Evolutionary conservation across 2,888 invertebrate genomes (phyloP).

Genomic region (Macrophya alboannulata): DNA sequence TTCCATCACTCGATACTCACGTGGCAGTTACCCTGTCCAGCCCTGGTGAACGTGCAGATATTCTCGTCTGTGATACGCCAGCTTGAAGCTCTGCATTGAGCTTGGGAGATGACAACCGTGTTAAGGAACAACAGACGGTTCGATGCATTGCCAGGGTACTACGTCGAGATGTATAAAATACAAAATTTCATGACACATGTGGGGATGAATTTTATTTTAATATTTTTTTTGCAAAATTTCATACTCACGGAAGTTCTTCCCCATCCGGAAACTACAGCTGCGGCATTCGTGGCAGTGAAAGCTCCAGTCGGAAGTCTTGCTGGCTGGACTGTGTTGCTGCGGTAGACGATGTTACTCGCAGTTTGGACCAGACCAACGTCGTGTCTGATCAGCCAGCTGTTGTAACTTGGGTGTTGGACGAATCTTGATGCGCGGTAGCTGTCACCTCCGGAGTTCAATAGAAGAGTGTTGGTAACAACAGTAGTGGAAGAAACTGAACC

Average conservation of each 20-base stretch:
- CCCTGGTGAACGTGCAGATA: slow-evolving; percentile 82
- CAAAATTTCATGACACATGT: background rate
- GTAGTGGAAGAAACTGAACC: slow-evolving; percentile 74
- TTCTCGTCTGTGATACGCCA: slow-evolving; percentile 82
- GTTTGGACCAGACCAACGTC: slow-evolving; percentile 64
- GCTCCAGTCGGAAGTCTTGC: slow-evolving; percentile 77
- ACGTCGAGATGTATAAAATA: slow-evolving; percentile 24
- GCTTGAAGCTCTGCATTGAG: slow-evolving; percentile 78
- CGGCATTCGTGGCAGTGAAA: slow-evolving; percentile 74
- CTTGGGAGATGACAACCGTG: slow-evolving; percentile 81
- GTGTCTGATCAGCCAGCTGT: slow-evolving; percentile 26
- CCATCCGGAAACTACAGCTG: slow-evolving; percentile 81
- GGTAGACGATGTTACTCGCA: slow-evolving; percentile 53
- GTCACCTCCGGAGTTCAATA: slow-evolving; percentile 25
- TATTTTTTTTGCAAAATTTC: background rate
- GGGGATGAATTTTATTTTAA: background rate
- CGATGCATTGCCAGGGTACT: slow-evolving; percentile 80
- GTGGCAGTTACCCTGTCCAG: slow-evolving; percentile 82
- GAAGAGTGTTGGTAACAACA: slow-evolving; percentile 27
- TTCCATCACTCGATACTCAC: slow-evolving; percentile 72
- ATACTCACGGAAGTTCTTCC: slow-evolving; percentile 80
- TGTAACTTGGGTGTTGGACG: slow-evolving; percentile 61
- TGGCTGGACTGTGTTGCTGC: slow-evolving; percentile 74
- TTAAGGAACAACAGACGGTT: slow-evolving; percentile 82
- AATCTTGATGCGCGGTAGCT: background rate